Evolutionary conservation across 2,113 vertebrate species (phyloP).

Genomic region (Lonchura striata): DNA sequence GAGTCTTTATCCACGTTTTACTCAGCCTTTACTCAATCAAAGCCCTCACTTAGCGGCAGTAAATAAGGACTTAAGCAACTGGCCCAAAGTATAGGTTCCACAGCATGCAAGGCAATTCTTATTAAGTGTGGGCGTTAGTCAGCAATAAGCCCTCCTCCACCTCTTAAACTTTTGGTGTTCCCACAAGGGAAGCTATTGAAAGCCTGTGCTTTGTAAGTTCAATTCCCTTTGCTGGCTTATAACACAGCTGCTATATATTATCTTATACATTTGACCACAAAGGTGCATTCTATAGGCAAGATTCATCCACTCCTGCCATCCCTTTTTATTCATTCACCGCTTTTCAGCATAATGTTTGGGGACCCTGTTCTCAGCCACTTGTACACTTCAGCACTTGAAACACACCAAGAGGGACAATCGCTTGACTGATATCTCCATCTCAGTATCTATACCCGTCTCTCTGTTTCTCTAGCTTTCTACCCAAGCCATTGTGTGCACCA

Average conservation of each 20-base stretch:
- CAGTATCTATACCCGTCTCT: constrained; percentile 68
- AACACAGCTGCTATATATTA: constrained; percentile 78
- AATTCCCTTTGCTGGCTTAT: constrained; percentile 69
- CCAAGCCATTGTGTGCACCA: constrained; percentile 70
- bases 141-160: constrained; percentile 60
- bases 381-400: constrained; percentile 74
- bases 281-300: constrained; percentile 75
- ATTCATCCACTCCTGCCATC: constrained; percentile 74
- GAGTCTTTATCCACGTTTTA: constrained; percentile 43
- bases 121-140: constrained; percentile 43
- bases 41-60: constrained; percentile 19
- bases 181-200: constrained; percentile 72
- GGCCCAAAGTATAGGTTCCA: constrained; percentile 34
- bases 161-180: constrained; percentile 69
- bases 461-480: constrained; percentile 75
- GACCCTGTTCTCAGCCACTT: constrained; percentile 77
- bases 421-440: constrained; percentile 75
- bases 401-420: constrained; percentile 73
- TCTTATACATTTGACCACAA: constrained; percentile 77
- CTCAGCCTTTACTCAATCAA: constrained; percentile 38
- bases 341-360: constrained; percentile 74
- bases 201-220: constrained; percentile 63
- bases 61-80: constrained; percentile 54
- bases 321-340: constrained; percentile 68
- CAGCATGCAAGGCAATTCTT: constrained; percentile 36